phyloP scores from a whole-genome alignment of 2,888 invertebrate species.

The Oegoconia quadripuncta region DNA sequence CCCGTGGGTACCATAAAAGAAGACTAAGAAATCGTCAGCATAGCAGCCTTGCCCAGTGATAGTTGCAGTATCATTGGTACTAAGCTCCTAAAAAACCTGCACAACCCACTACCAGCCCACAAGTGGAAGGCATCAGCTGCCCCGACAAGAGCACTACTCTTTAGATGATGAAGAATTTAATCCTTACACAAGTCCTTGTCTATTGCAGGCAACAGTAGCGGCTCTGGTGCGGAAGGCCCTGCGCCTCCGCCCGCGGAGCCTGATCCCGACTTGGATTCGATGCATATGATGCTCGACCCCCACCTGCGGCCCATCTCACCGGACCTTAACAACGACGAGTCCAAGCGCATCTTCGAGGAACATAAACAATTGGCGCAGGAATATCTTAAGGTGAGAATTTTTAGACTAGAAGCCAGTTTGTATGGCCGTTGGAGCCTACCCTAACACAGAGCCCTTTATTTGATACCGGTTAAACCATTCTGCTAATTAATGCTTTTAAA shows the following conservation, averaged over 20 bases:
- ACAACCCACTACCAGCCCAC: too few species aligned
- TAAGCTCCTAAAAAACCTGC: too few species aligned
- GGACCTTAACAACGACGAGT: conserved; percentile 86
- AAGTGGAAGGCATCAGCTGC: too few species aligned
- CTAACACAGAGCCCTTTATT: too few species aligned
- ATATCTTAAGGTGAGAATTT: conserved; percentile 84
- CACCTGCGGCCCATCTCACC: conserved; percentile 92
- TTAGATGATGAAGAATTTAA: neutral
- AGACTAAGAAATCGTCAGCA: too few species aligned
- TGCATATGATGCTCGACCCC: conserved; percentile 88
- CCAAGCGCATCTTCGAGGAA: conserved; percentile 91
- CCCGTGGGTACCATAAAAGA: too few species aligned
- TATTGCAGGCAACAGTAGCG: conserved; percentile 71
- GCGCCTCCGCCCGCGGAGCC: conserved; percentile 63
- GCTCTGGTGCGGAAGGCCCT: conserved; percentile 52
- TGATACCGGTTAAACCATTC: too few species aligned
- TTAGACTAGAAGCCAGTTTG: neutral
- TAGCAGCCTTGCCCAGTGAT: too few species aligned
- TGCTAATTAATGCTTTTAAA: too few species aligned
- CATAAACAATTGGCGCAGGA: conserved; percentile 93
- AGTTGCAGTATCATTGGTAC: too few species aligned
- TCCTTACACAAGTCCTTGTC: neutral
- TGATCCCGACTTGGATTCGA: conserved; percentile 82
- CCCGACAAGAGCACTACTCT: neutral
- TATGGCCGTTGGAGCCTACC: too few species aligned